Evolutionary conservation across 2,888 invertebrate genomes (phyloP).

Genomic region (Nemotelus nigrinus): DNA sequence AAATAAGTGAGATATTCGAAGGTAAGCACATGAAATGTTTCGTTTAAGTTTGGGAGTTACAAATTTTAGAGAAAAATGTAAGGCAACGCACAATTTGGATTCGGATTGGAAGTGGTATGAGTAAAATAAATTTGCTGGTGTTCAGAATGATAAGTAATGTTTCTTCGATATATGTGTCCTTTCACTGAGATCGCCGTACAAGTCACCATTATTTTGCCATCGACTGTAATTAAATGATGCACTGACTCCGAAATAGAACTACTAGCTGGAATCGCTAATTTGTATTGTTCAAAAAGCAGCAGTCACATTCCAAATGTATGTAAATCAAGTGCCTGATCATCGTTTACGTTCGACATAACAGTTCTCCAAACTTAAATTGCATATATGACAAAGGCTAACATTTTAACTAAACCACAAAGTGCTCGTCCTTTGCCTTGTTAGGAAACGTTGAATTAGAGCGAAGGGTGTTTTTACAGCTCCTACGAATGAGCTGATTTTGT

Average conservation of each 20-base stretch:
- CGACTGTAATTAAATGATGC: neutral
- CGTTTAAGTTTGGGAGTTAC: too few species aligned
- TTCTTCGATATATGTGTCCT: too few species aligned
- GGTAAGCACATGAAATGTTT: too few species aligned
- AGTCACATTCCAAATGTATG: slow-evolving; percentile 46
- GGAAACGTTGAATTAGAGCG: neutral
- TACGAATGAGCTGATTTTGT: too few species aligned
- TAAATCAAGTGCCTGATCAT: slow-evolving; percentile 30
- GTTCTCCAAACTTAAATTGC: neutral
- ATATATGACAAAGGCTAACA: slow-evolving; percentile 43
- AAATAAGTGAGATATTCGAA: neutral
- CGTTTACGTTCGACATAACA: slow-evolving; percentile 44
- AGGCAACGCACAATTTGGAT: too few species aligned
- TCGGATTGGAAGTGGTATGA: too few species aligned
- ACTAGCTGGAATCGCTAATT: slow-evolving; percentile 47
- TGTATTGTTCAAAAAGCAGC: slow-evolving; percentile 49
- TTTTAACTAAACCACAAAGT: slow-evolving; percentile 43
- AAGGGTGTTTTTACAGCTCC: neutral
- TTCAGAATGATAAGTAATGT: too few species aligned
- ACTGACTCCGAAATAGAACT: slow-evolving; percentile 15
- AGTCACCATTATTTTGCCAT: too few species aligned
- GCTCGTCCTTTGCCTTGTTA: slow-evolving; percentile 24
- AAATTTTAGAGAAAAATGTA: too few species aligned
- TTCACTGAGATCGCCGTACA: too few species aligned
- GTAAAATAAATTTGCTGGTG: too few species aligned